Base-by-base conservation (phyloP, 2,113 vertebrate species). In the Alligator mississippiensis region DNA sequence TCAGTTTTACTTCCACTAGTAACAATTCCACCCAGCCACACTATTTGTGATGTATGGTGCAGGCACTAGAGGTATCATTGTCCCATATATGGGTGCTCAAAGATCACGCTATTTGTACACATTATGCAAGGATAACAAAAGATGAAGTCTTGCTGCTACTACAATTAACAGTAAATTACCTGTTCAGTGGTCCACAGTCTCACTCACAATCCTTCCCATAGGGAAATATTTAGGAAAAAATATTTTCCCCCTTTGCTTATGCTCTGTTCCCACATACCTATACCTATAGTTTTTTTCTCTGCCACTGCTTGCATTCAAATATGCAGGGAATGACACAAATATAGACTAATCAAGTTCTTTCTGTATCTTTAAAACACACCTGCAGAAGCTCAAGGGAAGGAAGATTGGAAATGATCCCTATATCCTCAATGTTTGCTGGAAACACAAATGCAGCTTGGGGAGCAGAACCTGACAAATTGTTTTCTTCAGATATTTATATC, bases 21-120 rank as follows among this genome's bases (percentile, higher is more conserved):
- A 17, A 70, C 66, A 70, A 70, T 30, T 18, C 64, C 27, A 66
- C 63, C 63, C 63, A 18, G 28, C 28, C 64, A 66, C 17, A 30
- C 64, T 16, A 66, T n/a, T 70, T 70, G 66, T 11, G 30, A 72
- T 34, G 68, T 19, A 72, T 38, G 38, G 11, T 38, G 30, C 19
- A 72, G 38, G n/a, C 30, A 38, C 68, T 11, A 38, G 30, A 15
- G 4, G 30, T 38, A n/a, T 12, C 5, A 11, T 21, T 38, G 2
- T 24, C 17, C 5, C 2, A 15, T 5, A 2, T 2, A 64, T 28
- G 63, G 84, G 57, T 30, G 57, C 11, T 54, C 19, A n/a, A 47
- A 84, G 80, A 57, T 30, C 7, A 24, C 8, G 68, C 0, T 0
- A 24, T 24, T 6, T 34, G 38, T 2, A 1, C 0, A 1, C 3